These are phyloP conservation scores for Andricus quercusramuli DNA, from an alignment of 2,888 invertebrate species.

Conservation along the genomic window DNA sequence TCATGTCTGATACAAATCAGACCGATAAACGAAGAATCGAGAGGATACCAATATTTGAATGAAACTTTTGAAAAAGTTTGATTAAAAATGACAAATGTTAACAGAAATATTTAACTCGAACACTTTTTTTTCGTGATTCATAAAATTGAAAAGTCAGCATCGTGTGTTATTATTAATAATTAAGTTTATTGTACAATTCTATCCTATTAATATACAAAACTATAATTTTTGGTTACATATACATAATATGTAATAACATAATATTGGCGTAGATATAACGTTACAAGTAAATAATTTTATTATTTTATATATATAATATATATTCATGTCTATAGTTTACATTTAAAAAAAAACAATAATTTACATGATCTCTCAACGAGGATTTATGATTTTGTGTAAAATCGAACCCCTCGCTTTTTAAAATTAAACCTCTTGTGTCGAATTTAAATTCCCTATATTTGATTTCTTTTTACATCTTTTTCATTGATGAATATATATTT, in stretches of 20 bases:
- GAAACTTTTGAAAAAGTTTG: background rate
- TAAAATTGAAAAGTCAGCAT: background rate
- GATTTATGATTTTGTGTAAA: slow-evolving; percentile 30
- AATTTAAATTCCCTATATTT: background rate
- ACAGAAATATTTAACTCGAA: no score
- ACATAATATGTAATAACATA: slow-evolving; percentile 59
- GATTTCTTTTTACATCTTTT: background rate
- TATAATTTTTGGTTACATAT: slow-evolving; percentile 77
- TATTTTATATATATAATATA: slow-evolving; percentile 42
- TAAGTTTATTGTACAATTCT: slow-evolving; percentile 75
- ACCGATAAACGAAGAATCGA: background rate
- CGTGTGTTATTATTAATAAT: slow-evolving; percentile 63
- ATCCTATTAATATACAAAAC: slow-evolving; percentile 77
- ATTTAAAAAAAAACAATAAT: slow-evolving; percentile 71
- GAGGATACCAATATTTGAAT: background rate
- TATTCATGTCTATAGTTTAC: slow-evolving; percentile 58
- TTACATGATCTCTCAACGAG: slow-evolving; percentile 64
- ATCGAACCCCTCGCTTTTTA: background rate
- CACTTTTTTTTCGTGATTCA: no score
- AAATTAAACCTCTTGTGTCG: slow-evolving; percentile 28
- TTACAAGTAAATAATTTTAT: slow-evolving; percentile 46
- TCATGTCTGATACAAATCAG: background rate
- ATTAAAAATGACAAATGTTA: no score
- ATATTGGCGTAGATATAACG: slow-evolving; percentile 40
- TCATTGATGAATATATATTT: no score